Evolutionary conservation across 2,113 vertebrate species (phyloP).

Genomic region (Nyctibius bracteatus): DNA sequence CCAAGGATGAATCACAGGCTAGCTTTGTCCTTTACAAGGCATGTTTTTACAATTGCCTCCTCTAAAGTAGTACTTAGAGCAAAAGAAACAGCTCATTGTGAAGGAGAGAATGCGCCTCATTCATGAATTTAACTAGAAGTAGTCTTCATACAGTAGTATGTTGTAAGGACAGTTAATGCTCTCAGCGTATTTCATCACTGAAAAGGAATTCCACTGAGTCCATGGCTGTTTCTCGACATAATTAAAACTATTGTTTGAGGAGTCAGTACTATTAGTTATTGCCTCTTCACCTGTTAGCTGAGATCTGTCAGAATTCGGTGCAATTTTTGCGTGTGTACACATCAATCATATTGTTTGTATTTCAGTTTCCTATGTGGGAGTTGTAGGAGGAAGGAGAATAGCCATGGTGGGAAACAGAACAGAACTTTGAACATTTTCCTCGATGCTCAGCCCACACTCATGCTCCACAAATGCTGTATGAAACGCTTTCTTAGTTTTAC

Average conservation of each 20-base stretch:
- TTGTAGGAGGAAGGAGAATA: neutral
- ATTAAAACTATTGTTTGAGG: neutral
- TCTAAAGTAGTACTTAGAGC: neutral
- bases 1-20: neutral
- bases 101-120: neutral
- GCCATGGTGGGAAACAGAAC: neutral
- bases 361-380: neutral
- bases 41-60: neutral
- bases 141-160: neutral
- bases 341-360: neutral
- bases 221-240: too few species aligned
- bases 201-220: neutral
- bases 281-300: neutral
- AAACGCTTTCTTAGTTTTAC: neutral
- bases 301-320: neutral
- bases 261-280: neutral
- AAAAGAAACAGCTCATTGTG: neutral
- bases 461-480: neutral
- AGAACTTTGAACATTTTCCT: neutral
- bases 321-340: neutral
- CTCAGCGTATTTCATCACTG: neutral
- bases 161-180: neutral
- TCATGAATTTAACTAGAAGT: neutral
- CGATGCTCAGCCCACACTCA: conserved; percentile 14
- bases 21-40: neutral